Percentiles rank a stretch among this genome's conserved stretches.
These are phyloP conservation scores for Corythoichthys haematopterus DNA, from an alignment of 2,113 vertebrate species.

Conservation along the genomic window DNA sequence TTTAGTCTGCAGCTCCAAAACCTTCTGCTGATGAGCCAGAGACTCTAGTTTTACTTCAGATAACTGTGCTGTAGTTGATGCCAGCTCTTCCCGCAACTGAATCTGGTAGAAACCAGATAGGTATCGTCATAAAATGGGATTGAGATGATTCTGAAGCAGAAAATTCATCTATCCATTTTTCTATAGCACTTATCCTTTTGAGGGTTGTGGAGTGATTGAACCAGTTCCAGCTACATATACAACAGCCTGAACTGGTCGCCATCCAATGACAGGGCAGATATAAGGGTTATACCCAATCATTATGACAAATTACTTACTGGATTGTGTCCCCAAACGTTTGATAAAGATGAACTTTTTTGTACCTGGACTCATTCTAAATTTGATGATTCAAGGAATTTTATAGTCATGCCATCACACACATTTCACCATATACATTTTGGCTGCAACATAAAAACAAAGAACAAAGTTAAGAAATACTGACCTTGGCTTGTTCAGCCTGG, in stretches of 20 bases:
- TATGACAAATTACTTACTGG: too few relatives aligned
- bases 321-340: too few relatives aligned
- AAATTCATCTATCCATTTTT: too few relatives aligned
- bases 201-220: neutral
- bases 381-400: too few relatives aligned
- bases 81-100: constrained; percentile 84
- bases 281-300: too few relatives aligned
- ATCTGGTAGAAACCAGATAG: constrained; percentile 64
- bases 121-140: neutral
- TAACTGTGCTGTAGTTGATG: constrained; percentile 76
- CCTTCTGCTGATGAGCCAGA: constrained; percentile 81
- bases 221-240: neutral
- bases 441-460: too few relatives aligned
- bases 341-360: neutral
- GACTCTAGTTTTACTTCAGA: constrained; percentile 86
- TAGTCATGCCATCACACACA: too few relatives aligned
- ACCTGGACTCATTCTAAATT: too few relatives aligned
- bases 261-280: too few relatives aligned
- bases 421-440: too few relatives aligned
- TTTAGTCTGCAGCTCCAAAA: constrained; percentile 75
- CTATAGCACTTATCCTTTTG: too few relatives aligned
- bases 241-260: too few relatives aligned
- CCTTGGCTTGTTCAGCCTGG: constrained; percentile 95
- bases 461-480: constrained; percentile 47
- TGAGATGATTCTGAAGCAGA: neutral